Evolutionary conservation across 1,140 invertebrate genomes (phyloP), one percentile per base, ranked within the genome.

Genomic region (Ceratina australensis): DNA sequence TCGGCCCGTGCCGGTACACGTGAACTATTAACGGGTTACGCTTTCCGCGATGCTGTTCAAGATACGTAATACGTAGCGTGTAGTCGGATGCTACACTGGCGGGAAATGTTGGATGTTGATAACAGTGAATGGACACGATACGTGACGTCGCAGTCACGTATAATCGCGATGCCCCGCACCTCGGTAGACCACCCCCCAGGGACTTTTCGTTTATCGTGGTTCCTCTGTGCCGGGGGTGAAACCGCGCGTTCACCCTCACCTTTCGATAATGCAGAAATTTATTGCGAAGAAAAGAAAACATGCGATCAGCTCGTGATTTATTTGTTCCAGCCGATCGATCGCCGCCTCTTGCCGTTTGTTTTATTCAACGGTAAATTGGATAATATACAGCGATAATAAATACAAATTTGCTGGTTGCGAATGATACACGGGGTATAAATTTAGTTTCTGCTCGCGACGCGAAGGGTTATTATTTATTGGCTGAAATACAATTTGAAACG

Each of bases 101-200:
- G 69, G 66, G 69, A 79, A 73, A 71, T 52, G 54, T 71, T 54
- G 75, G 75, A 65, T 10, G 63, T 42, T 59, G 69, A 82, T 83
- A 83, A 78, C 74, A 65, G 18, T 49, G 42, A 74, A 68, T 59
- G 60, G 54, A 26, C 54, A 22, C 20, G 80, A 47, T 56, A 73
- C 65, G 73, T 65, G 18, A 50, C 67, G 28, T 65, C 3, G 22
- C 42, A 42, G 61, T 67, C 72, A 33, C 52, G 81, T 82, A 77
- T 54, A 18, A 60, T 75, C 73, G 47, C 57, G 42, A 33, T 18
- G 64, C n/a, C n/a, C 22, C 16, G 28, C 16, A 20, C 33, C 33
- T 42, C 20, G 20, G 22, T 10, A 13, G 49, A 3, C 52, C 56
- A 42, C 74, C 49, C 74, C 49, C 74, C 33, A 22, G 74, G 65